phyloP scores from a whole-genome alignment of 2,888 invertebrate genomes.

The Lissonota sp. region DNA sequence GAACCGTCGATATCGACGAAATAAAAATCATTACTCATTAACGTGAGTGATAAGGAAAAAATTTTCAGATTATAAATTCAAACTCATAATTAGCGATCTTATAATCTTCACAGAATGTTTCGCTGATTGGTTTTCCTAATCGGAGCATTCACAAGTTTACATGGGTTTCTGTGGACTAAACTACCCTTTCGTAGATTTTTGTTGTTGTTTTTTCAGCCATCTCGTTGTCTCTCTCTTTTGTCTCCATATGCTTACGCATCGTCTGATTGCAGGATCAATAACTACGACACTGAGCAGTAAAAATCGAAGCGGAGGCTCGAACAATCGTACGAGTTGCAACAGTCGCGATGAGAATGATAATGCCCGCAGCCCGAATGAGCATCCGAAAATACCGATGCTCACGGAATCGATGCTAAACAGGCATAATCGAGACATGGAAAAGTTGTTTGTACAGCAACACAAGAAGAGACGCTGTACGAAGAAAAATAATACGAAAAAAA shows the following conservation, averaged over 20 bases:
- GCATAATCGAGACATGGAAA: constrained; percentile 94
- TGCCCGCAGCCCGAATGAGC: constrained; percentile 79
- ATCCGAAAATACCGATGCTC: constrained; percentile 85
- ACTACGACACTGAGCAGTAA: constrained; percentile 85
- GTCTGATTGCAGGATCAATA: constrained; percentile 78
- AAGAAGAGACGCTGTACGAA: constrained; percentile 86
- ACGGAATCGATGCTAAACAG: constrained; percentile 87
- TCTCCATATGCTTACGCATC: not conserved
- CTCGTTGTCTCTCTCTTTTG: constrained; percentile 17
- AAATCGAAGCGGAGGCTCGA: constrained; percentile 86
- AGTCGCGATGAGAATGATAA: constrained; percentile 84
- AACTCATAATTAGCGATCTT: no score
- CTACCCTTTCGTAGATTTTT: constrained; percentile 10
- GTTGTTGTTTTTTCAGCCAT: constrained; percentile 6
- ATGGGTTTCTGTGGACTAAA: no score
- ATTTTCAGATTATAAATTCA: not conserved
- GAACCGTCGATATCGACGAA: no score
- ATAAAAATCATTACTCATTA: no score
- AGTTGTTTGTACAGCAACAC: constrained; percentile 89
- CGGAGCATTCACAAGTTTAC: no score
- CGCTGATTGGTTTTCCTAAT: no score
- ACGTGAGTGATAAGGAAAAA: no score
- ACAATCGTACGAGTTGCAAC: constrained; percentile 85
- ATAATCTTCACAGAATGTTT: no score
- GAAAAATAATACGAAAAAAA: constrained; percentile 84